Conservation (phyloP, 1,140 invertebrate genomes). For the Tetramorium alpestre region DNA sequence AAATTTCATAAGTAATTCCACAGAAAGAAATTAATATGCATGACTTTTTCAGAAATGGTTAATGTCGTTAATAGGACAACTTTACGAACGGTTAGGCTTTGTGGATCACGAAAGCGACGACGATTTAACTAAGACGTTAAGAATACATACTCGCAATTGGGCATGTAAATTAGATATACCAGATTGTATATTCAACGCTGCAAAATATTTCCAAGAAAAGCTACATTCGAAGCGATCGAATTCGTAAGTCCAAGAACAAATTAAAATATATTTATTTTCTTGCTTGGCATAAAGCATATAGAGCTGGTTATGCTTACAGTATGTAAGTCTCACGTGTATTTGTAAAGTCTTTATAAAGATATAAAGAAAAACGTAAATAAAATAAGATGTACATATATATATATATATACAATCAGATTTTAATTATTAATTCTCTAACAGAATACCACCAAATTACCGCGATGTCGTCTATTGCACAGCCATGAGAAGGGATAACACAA, state of each 20-base stretch:
- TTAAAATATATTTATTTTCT: not conserved
- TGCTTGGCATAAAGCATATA: not conserved
- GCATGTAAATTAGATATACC: constrained; percentile 85
- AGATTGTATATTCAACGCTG: constrained; percentile 81
- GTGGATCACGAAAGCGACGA: constrained; percentile 36
- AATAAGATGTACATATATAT: constrained; percentile 69
- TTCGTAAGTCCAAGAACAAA: not conserved
- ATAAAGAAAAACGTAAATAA: constrained; percentile 8
- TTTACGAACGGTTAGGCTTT: constrained; percentile 86
- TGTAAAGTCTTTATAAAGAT: not conserved
- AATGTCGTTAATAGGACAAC: constrained; percentile 86
- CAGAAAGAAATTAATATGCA: not conserved
- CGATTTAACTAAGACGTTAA: constrained; percentile 24
- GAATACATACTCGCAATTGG: constrained; percentile 76
- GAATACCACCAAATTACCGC: constrained; percentile 87
- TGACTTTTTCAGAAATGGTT: constrained; percentile 86
- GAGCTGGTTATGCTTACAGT: not conserved
- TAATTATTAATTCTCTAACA: constrained; percentile 71
- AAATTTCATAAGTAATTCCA: not conserved
- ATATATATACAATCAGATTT: constrained; percentile 51
- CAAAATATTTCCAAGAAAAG: not conserved
- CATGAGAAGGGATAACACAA: constrained; percentile 50
- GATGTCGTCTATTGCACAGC: constrained; percentile 84
- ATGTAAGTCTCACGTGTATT: not conserved
- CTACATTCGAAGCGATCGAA: too few species aligned